phyloP scores from a whole-genome alignment of 2,113 vertebrate species.

The Megaceryle torquata region DNA sequence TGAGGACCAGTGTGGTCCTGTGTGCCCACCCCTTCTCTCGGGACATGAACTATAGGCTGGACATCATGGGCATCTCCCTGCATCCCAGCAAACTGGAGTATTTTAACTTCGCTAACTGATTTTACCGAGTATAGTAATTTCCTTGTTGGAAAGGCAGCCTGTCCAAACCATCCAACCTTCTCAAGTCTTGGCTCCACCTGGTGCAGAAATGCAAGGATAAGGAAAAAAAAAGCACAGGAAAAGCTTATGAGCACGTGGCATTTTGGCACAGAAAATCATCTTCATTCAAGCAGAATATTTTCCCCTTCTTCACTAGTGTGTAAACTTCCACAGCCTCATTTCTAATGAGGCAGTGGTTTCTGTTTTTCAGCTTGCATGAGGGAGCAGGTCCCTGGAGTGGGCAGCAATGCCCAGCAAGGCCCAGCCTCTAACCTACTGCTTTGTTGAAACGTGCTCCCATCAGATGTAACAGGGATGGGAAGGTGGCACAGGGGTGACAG shows the following conservation, averaged over 20 bases:
- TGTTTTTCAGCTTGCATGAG: neutral
- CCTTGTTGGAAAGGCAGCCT: neutral
- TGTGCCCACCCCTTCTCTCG: neutral
- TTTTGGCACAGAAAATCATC: neutral
- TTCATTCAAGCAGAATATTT: neutral
- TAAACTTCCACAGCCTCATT: neutral
- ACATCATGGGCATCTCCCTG: neutral
- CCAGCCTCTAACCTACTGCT: neutral
- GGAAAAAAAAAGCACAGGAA: neutral
- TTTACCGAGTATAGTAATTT: neutral
- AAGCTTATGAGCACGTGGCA: neutral
- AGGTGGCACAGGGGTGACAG: neutral
- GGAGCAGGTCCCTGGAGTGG: fast-evolving
- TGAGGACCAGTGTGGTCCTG: neutral
- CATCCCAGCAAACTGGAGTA: neutral
- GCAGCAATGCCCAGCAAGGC: neutral
- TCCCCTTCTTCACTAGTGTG: neutral
- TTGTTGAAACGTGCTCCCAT: neutral
- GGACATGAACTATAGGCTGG: neutral
- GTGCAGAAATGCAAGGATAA: neutral
- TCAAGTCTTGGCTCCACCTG: neutral
- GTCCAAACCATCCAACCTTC: neutral
- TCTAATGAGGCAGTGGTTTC: neutral
- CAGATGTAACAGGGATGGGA: neutral
- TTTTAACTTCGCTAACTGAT: neutral